phyloP scores from a whole-genome alignment of 1,140 invertebrate genomes.

The Polypedilum vanderplanki region DNA sequence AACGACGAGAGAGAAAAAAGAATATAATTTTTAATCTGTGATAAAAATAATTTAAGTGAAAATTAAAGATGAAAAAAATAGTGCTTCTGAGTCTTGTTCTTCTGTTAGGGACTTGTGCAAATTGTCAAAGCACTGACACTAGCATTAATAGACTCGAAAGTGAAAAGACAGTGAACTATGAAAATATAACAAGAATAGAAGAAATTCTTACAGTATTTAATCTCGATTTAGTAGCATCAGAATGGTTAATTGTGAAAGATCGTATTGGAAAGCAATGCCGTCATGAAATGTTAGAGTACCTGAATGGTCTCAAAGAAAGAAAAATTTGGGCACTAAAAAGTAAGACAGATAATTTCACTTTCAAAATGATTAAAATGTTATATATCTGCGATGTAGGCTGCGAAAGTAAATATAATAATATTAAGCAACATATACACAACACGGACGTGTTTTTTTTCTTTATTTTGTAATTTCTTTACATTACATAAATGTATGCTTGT shows the following conservation, averaged over 20 bases:
- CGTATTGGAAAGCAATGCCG: slow-evolving; percentile 45
- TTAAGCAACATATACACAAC: neutral
- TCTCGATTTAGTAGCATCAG: slow-evolving; percentile 44
- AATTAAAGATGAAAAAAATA: neutral
- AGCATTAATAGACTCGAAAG: neutral
- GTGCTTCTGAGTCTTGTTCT: neutral
- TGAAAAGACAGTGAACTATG: slow-evolving; percentile 30
- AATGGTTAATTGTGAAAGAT: slow-evolving; percentile 44
- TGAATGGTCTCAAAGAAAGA: slow-evolving; percentile 53
- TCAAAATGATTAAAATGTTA: neutral
- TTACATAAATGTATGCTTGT: neutral
- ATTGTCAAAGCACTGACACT: neutral
- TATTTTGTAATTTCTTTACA: neutral
- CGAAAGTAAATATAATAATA: neutral
- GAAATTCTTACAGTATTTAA: slow-evolving; percentile 50
- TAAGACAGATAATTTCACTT: slow-evolving; percentile 44
- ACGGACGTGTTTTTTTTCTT: neutral
- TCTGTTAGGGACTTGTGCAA: neutral
- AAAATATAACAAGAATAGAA: slow-evolving; percentile 45
- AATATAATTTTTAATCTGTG: neutral
- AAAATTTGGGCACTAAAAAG: slow-evolving; percentile 67
- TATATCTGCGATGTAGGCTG: neutral
- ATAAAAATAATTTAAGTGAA: neutral
- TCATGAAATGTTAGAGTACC: slow-evolving; percentile 55
- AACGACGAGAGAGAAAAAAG: no score